Evolutionary conservation across 2,888 invertebrate genomes (phyloP), one percentile per base, ranked within the genome.

Genomic region (Tipula confusa): DNA sequence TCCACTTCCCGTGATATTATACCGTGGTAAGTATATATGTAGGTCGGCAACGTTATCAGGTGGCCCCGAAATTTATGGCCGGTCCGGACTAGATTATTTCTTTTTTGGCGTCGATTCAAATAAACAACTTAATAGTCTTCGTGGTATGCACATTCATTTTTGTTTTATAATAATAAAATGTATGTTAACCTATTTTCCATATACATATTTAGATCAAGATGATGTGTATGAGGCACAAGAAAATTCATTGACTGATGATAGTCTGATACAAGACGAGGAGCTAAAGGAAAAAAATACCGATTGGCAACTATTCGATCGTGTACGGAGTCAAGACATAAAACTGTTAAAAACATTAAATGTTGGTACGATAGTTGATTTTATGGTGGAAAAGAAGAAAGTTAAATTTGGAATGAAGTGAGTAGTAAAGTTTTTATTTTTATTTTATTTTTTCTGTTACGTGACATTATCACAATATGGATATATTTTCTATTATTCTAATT

Each of bases 331-430:
- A 85, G 95, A 96, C 87, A 94, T 95, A 83, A 92, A 92, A 86
- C 89, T 95, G 81, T 89, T 96, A 38, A 93, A 93, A 87, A 91
- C 91, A 24, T 91, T 95, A 36, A 93, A 93, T 86, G 93, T 95
- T 15, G 92, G 92, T 83, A 93, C 93, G 83, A 95, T 96, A 86
- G 92, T 94, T 85, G 95, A 96, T 89, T 92, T 96, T 83, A 96
- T 96, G 95, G 95, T 96, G 7, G 95, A 96, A 88, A 94, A 95
- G 87, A 94, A 94, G 87, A 95, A 95, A 90, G 93, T 95, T 64
- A 96, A 95, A 89, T 95, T 93, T 89, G 93, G 93, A 84, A 89
- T 95, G 89, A 92, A 94, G 95, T 95, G 91, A 93, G 94, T 91
- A 64, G 9, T 9, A 38, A 13, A 38, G 13, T 38, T 13, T 13